phyloP scores from a whole-genome alignment of 2,113 vertebrate species.

The Sapayoa aenigma region DNA sequence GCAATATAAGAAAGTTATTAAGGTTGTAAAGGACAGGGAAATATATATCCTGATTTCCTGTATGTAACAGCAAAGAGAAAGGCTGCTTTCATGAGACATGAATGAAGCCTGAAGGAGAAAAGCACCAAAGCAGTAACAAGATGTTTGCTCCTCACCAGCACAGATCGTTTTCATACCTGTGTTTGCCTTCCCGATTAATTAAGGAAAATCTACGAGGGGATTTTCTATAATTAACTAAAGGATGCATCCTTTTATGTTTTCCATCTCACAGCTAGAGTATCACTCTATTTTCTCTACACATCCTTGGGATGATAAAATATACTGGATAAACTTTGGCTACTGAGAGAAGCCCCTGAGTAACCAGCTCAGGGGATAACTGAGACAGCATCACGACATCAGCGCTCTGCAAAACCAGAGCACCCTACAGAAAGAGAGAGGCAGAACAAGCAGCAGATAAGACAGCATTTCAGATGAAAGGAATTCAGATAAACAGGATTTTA shows the following conservation, averaged over 20 bases:
- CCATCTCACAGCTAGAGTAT: not conserved
- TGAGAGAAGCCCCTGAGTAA: not conserved
- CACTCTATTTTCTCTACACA: not conserved
- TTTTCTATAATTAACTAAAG: not conserved
- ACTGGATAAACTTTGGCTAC: not conserved
- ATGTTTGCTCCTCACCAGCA: not conserved
- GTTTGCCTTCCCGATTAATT: not conserved
- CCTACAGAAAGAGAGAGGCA: not conserved
- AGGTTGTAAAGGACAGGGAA: not conserved
- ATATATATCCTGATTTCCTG: not conserved
- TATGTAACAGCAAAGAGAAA: not conserved
- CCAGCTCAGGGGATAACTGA: not conserved
- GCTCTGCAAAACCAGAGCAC: not conserved
- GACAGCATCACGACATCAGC: not conserved
- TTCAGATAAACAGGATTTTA: constrained; percentile 41
- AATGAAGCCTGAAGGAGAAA: not conserved
- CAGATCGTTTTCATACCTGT: not conserved
- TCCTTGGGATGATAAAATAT: not conserved
- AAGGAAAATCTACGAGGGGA: not conserved
- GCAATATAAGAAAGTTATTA: not conserved
- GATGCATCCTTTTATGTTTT: not conserved
- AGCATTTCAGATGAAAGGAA: constrained; percentile 46
- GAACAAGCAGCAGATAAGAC: not conserved
- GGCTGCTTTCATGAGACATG: not conserved
- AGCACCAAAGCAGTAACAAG: not conserved